These are phyloP conservation scores for Drosophila melanogaster DNA, from an alignment of 1,140 invertebrate genomes.

Conservation along the genomic window Release_6_plus_ISO1_MT NT_033777.3:28582501-28583000, in stretches of 20 bases:
- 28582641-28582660: slow-evolving; percentile 78
- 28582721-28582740: slow-evolving; percentile 61
- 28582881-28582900: slow-evolving; percentile 68
- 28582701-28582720: slow-evolving; percentile 53
- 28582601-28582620: slow-evolving; percentile 82
- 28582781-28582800: slow-evolving; percentile 27
- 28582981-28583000: slow-evolving; percentile 86
- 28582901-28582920: slow-evolving; percentile 47
- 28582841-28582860: slow-evolving; percentile 69
- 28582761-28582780: slow-evolving; percentile 35
- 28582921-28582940: slow-evolving; percentile 66
- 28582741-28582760: slow-evolving; percentile 65
- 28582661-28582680: slow-evolving; percentile 69
- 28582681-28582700: slow-evolving; percentile 65
- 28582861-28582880: slow-evolving; percentile 74
- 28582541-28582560: slow-evolving; percentile 78
- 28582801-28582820: slow-evolving; percentile 63
- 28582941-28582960: slow-evolving; percentile 72
- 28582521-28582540: slow-evolving; percentile 82
- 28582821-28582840: slow-evolving; percentile 57
- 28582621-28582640: slow-evolving; percentile 80
- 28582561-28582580: slow-evolving; percentile 81
- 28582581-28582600: slow-evolving; percentile 74
- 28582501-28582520: slow-evolving; percentile 76
- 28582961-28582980: slow-evolving; percentile 79